Percentiles rank a stretch among this genome's conserved stretches.
Conservation (phyloP, 2,113 vertebrate species). For the Megaceryle maxima region DNA sequence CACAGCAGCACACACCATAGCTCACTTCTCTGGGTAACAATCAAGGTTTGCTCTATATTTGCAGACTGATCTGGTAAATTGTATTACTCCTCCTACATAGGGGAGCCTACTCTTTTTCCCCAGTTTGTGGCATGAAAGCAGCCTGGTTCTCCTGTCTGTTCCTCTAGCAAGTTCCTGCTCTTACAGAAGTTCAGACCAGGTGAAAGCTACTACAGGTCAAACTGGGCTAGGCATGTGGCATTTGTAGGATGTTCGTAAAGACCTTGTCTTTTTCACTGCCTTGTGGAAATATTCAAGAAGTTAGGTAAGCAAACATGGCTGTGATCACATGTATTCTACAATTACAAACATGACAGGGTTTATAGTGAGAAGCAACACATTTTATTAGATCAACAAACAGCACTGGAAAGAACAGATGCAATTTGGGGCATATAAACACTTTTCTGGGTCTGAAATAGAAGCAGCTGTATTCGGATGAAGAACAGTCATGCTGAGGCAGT, state of each 20-base stretch:
- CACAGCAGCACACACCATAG: background rate
- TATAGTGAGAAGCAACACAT: background rate
- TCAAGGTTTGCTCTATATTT: background rate
- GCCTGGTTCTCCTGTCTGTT: background rate
- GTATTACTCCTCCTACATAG: background rate
- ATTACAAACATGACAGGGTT: background rate
- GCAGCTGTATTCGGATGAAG: background rate
- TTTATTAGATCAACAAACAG: background rate
- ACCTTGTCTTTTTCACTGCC: background rate
- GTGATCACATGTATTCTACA: constrained; percentile 15
- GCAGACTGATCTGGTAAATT: background rate
- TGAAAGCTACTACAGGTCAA: background rate
- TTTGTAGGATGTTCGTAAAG: background rate
- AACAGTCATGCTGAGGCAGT: background rate
- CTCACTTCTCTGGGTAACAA: background rate
- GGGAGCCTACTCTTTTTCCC: background rate
- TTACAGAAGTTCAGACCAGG: background rate
- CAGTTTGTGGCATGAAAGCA: background rate
- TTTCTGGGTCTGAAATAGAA: background rate
- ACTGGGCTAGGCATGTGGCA: background rate
- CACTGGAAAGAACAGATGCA: background rate
- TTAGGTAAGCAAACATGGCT: background rate
- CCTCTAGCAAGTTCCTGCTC: background rate
- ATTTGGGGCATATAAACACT: background rate
- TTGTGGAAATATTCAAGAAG: background rate